These are phyloP conservation scores for Lamprotornis superbus DNA, from an alignment of 2,113 vertebrate species.

Conservation along the genomic window DNA sequence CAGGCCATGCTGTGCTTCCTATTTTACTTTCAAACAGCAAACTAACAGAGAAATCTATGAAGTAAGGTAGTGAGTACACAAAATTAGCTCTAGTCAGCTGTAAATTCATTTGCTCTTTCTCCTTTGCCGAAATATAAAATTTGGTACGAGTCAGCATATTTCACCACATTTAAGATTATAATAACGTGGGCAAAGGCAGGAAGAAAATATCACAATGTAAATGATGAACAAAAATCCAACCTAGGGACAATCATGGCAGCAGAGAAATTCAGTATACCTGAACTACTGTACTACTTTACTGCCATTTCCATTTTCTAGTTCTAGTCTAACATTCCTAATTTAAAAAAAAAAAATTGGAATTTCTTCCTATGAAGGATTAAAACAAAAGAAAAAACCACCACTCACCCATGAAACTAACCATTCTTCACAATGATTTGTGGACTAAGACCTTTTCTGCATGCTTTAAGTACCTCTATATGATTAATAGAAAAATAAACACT, in stretches of 20 bases:
- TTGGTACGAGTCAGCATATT: background rate
- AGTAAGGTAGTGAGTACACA: background rate
- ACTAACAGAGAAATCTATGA: background rate
- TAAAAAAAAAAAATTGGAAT: background rate
- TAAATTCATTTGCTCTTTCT: conserved; percentile 16
- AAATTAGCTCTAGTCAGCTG: background rate
- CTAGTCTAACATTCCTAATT: background rate
- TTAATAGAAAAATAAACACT: conserved; percentile 22
- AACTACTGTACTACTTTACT: background rate
- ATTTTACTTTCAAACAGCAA: background rate
- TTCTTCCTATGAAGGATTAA: background rate
- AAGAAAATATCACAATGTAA: background rate
- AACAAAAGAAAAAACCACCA: fast-evolving
- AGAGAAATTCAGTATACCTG: background rate
- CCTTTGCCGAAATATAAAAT: background rate
- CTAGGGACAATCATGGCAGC: background rate
- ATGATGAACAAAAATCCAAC: background rate
- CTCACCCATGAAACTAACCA: background rate
- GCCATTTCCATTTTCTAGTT: background rate
- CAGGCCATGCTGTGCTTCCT: background rate
- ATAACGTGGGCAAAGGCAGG: background rate
- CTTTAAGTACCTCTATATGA: background rate
- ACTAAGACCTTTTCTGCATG: background rate
- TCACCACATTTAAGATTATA: background rate
- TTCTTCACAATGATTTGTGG: background rate